These are phyloP conservation scores for Palythoa grandiflora DNA, from an alignment of 92 coral and sea anemone genomes.

Conservation along the genomic window DNA sequence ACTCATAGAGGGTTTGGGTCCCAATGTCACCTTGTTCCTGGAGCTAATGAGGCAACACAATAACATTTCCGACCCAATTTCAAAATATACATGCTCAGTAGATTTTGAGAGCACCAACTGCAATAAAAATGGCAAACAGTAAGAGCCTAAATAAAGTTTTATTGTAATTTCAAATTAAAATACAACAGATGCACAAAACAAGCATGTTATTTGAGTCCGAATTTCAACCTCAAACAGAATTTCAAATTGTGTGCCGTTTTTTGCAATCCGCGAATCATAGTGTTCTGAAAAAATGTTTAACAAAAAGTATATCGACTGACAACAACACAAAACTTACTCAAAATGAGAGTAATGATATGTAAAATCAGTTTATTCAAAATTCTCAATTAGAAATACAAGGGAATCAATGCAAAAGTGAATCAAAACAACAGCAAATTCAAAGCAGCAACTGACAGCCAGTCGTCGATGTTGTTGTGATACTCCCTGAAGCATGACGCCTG, in stretches of 20 bases:
- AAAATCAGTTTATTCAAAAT: neutral
- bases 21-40: slow-evolving; percentile 19
- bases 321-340: neutral
- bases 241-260: neutral
- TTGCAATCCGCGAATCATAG: neutral
- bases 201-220: neutral
- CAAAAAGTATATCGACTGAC: neutral
- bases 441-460: neutral
- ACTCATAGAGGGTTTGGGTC: slow-evolving; percentile 32
- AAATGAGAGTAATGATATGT: neutral
- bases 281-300: neutral
- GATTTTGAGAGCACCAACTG: slow-evolving; percentile 3
- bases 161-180: too few species aligned
- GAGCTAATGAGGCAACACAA: neutral
- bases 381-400: neutral
- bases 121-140: neutral
- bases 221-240: neutral
- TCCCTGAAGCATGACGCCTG: neutral
- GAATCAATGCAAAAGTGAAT: neutral
- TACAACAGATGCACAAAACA: neutral
- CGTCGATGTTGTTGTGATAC: neutral
- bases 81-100: slow-evolving; percentile 25
- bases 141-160: neutral
- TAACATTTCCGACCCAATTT: neutral
- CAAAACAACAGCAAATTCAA: neutral